Percentiles rank a stretch among this genome's conserved stretches.
phyloP scores from a whole-genome alignment of 2,888 invertebrate genomes.

The Ectemnius lituratus region DNA sequence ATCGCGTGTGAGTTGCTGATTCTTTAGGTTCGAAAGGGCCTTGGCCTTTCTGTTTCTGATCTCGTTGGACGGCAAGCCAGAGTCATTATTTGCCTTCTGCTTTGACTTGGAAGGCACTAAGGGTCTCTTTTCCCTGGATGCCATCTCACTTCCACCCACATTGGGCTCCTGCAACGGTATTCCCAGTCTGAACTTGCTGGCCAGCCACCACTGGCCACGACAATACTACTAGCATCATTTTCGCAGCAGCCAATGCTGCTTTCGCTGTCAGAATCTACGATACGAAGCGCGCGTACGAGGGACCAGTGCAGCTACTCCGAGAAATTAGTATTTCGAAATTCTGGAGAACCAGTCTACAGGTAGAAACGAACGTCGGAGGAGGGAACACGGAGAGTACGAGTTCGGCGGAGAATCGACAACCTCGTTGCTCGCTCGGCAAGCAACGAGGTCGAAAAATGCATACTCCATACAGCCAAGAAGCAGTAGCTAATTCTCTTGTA shows the following conservation, averaged over 20 bases:
- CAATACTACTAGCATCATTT: slow-evolving; percentile 6
- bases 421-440: too few relatives aligned
- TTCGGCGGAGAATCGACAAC: too few relatives aligned
- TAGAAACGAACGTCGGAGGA: neutral
- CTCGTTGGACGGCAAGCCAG: slow-evolving; percentile 66
- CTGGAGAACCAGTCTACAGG: too few relatives aligned
- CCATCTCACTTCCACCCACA: slow-evolving; percentile 78
- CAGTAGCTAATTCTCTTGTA: too few relatives aligned
- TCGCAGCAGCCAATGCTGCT: slow-evolving; percentile 5
- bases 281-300: too few relatives aligned
- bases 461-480: too few relatives aligned
- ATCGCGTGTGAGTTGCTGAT: slow-evolving; percentile 68
- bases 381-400: too few relatives aligned
- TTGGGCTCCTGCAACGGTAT: slow-evolving; percentile 74
- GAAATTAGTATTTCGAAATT: too few relatives aligned
- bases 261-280: neutral
- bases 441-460: neutral
- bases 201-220: neutral
- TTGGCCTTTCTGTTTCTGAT: slow-evolving; percentile 69
- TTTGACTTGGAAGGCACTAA: slow-evolving; percentile 77
- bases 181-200: slow-evolving; percentile 34
- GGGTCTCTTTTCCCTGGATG: slow-evolving; percentile 78
- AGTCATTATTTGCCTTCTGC: slow-evolving; percentile 75
- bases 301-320: too few relatives aligned
- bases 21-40: slow-evolving; percentile 62